A percentile compares a stretch with the other conserved stretches of the same genome.
These are phyloP conservation scores for Ophiodon elongatus DNA, from an alignment of 2,113 vertebrate genomes.

Conservation along the genomic window DNA sequence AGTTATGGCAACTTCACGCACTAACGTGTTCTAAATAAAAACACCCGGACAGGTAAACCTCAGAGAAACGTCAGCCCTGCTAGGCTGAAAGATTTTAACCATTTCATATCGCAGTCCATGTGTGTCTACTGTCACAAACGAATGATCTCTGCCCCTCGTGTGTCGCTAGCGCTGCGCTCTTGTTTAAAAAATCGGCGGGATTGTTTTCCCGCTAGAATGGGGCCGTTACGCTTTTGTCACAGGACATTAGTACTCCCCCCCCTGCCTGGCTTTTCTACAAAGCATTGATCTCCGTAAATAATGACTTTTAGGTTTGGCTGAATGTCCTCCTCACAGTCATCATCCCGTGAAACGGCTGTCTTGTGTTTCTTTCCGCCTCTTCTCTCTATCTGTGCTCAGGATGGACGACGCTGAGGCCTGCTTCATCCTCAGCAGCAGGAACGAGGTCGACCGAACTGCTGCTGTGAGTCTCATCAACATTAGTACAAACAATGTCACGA, in stretches of 20 bases:
- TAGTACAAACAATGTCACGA: background rate
- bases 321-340: background rate
- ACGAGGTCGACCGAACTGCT: constrained; percentile 95
- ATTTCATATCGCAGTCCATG: background rate
- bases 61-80: background rate
- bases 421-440: constrained; percentile 98
- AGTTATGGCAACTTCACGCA: constrained; percentile 7
- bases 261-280: constrained; percentile 1
- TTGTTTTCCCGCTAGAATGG: constrained; percentile 10
- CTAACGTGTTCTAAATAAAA: constrained; percentile 5
- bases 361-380: background rate
- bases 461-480: constrained; percentile 84
- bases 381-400: constrained; percentile 78
- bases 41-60: background rate
- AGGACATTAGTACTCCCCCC: background rate
- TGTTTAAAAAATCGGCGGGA: background rate
- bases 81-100: background rate
- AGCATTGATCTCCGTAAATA: background rate
- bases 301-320: background rate
- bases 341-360: background rate
- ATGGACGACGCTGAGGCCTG: constrained; percentile 99
- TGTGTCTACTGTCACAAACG: constrained; percentile 1
- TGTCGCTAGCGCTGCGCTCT: background rate
- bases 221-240: constrained; percentile 11
- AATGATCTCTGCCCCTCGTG: background rate